These are phyloP conservation scores for Nematostella vectensis DNA, from an alignment of 92 coral and sea anemone genomes.

Conservation along the genomic window DNA sequence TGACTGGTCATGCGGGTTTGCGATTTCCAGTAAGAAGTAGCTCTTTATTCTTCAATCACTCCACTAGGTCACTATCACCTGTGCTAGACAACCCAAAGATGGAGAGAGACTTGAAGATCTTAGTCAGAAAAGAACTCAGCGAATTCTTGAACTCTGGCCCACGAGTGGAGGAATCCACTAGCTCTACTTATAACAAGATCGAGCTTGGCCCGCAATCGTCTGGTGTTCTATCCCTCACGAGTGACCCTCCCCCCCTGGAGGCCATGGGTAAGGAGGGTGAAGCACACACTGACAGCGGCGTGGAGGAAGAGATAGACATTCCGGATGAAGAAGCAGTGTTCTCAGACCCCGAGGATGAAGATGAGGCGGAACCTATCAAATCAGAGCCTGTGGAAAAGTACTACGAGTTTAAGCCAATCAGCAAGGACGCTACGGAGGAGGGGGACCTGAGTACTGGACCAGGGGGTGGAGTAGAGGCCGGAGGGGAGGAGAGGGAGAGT, in stretches of 20 bases:
- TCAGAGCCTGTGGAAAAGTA: slow-evolving; percentile 59
- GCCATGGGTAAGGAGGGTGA: slow-evolving; percentile 12
- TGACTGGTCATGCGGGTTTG: too few species aligned
- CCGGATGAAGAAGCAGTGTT: slow-evolving; percentile 92
- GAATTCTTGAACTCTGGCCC: slow-evolving; percentile 78
- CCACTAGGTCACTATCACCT: slow-evolving; percentile 70
- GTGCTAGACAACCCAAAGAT: slow-evolving; percentile 82
- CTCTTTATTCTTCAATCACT: too few species aligned
- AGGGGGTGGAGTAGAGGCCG: slow-evolving; percentile 21
- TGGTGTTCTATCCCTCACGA: slow-evolving; percentile 18
- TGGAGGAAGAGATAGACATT: slow-evolving; percentile 74
- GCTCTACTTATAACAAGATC: slow-evolving; percentile 59
- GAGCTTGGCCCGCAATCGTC: slow-evolving; percentile 40
- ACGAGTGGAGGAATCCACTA: slow-evolving; percentile 58
- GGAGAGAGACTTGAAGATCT: slow-evolving; percentile 66
- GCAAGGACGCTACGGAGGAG: slow-evolving; percentile 49
- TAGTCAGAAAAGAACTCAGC: slow-evolving; percentile 70
- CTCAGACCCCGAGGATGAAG: slow-evolving; percentile 97
- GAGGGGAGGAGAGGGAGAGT: slow-evolving; percentile 74
- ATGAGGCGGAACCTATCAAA: slow-evolving; percentile 54
- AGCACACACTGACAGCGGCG: slow-evolving; percentile 62
- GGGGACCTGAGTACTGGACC: slow-evolving; percentile 2
- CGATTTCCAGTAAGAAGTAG: too few species aligned
- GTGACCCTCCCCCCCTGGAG: slow-evolving; percentile 7
- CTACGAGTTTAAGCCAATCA: slow-evolving; percentile 75